Base-by-base conservation (phyloP, 2,888 invertebrate species). In the Heliconius sara region DNA sequence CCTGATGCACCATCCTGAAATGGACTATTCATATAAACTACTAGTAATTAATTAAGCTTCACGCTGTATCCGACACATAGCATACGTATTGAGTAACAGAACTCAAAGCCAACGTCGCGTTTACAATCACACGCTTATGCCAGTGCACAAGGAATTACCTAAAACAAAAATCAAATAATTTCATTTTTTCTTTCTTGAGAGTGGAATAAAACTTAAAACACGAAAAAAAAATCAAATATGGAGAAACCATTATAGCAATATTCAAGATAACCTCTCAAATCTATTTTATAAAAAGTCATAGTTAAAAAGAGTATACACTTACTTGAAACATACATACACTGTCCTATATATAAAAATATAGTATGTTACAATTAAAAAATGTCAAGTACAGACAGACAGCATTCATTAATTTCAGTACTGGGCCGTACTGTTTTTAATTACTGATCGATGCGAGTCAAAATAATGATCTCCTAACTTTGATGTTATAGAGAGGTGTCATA, bases 371-470 rank as follows among this genome's bases (percentile, higher is more conserved):
- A 19, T 43, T 25, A 43, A 70, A 68, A 39, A 70, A 70, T 43
- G 25, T 70, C 25, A 70, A 70, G 70, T 70, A 43, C 43, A 16
- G 43, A 25, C 43, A 7, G 68, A 13, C 25, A 13, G 30, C 72
- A 47, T 63, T 74, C 68, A 60, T 68, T 68, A 74, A 67, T 47
- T 74, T 67, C 68, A 74, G 71, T 63, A 91, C 89, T 89, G 88
- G 85, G 80, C 88, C 91, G 89, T 91, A 88, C 82, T 88, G 87
- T 88, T 92, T 91, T 92, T 92, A 93, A 93, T 93, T 91, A 91
- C 91, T 90, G 88, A 87, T 88, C 85, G 88, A 86, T 84, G 83
- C 86, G 83, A 84, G 81, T 84, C 79, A 84, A 87, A 88, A 89
- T 91, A 91, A 92, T 90, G 89, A 91, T 68, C 74, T 71, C 57